phyloP scores from a whole-genome alignment of 1,140 invertebrate genomes.

The Babylonia areolata region DNA sequence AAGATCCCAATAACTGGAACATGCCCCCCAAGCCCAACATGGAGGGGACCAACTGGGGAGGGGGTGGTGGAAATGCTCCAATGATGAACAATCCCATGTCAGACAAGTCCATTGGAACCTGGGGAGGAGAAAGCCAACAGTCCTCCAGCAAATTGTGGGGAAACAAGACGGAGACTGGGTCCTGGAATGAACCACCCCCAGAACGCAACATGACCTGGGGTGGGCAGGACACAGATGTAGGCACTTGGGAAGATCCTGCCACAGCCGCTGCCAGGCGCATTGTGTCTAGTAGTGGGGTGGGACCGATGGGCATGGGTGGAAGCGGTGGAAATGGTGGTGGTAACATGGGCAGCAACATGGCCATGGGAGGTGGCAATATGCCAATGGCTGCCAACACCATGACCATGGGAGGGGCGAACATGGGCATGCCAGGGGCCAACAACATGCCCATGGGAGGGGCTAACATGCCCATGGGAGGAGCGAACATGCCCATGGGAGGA shows the following conservation, averaged over 20 bases:
- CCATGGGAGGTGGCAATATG: not conserved
- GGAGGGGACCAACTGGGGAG: slow-evolving; percentile 72
- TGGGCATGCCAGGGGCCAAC: not conserved
- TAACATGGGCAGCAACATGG: not conserved
- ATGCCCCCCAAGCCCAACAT: slow-evolving; percentile 42
- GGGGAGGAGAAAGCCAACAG: slow-evolving; percentile 44
- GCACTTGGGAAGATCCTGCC: slow-evolving; percentile 82
- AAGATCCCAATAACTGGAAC: slow-evolving; percentile 69
- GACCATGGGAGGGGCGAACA: not conserved
- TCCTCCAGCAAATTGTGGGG: slow-evolving; percentile 58
- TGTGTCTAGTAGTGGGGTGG: slow-evolving; percentile 66
- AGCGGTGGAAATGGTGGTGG: slow-evolving; percentile 46
- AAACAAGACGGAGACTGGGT: slow-evolving; percentile 67
- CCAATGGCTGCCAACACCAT: not conserved
- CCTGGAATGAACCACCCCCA: slow-evolving; percentile 59
- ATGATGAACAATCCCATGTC: slow-evolving; percentile 8
- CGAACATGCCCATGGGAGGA: not conserved
- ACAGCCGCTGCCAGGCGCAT: slow-evolving; percentile 34
- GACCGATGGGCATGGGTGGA: slow-evolving; percentile 43
- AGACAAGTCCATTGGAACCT: slow-evolving; percentile 53
- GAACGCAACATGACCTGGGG: slow-evolving; percentile 57
- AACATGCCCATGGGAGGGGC: not conserved
- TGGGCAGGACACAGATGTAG: slow-evolving; percentile 54
- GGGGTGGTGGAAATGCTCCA: slow-evolving; percentile 33
- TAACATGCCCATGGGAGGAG: not conserved